Base-by-base conservation (phyloP, 2,113 vertebrate species). In the Clarias batrachus region DNA sequence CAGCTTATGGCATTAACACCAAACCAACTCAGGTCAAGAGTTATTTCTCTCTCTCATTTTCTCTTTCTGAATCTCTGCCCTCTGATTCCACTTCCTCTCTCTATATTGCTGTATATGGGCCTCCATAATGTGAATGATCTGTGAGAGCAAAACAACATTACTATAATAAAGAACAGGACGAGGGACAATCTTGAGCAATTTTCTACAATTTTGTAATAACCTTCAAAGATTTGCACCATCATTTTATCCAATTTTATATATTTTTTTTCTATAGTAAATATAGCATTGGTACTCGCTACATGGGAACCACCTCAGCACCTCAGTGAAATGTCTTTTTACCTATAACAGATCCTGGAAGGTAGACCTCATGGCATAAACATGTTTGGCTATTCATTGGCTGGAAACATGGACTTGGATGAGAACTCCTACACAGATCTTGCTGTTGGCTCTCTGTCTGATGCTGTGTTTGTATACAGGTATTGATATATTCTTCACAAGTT, bases 301-400 rank as follows among this genome's bases (percentile, higher is more conserved):
- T 27, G 1, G 30, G 62, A 86, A 63, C 48, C 56, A 30, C n/a
- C 27, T 2, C 23, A 60, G 60, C 16, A 76, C 23, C 14, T 9
- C 17, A 59, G 17, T 65, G 23, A 81, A 4, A 9, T 89, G 7
- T 41, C 17, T 82, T 73, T 80, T 68, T 23, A 10, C 66, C 91
- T 5, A 78, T 90, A 92, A 87, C 91, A 99, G 98, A 91, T 97
- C 91, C 96, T 99, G 14, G 94, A 96, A 89, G 97, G 96, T 23
- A 95, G 91, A 86, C 88, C 94, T 57, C 91, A 94, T 87, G 92
- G 92, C 59, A 92, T 95, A 10, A 90, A 2, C 52, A 95, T 95
- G 70, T 99, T 99, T 93, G 98, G 98, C 81, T 99, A 99, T 91
- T 99, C 98, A 80, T 92, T 99, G 92, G 96, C 97, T 84, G 98